These are phyloP conservation scores for Elysia chlorotica DNA, from an alignment of 1,140 invertebrate genomes.

Conservation along the genomic window DNA sequence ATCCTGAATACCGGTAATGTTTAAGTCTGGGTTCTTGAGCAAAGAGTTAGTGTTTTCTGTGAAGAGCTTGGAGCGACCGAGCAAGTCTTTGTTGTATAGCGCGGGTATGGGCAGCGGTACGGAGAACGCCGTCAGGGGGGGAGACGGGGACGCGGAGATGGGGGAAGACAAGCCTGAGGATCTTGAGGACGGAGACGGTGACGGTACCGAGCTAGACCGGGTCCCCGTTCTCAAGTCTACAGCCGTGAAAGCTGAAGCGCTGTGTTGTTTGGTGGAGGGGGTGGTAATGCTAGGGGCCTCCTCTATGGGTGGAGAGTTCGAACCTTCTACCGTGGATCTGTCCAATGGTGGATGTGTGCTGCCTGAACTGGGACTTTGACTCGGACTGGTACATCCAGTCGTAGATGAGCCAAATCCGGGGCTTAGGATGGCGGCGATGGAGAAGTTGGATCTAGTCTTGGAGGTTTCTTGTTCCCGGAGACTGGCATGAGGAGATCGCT, in stretches of 20 bases:
- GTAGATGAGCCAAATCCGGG: slow-evolving; percentile 50
- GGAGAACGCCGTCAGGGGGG: background rate
- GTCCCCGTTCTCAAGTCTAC: slow-evolving; percentile 12
- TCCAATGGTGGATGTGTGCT: background rate
- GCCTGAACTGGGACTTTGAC: no score
- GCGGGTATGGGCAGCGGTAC: background rate
- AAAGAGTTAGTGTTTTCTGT: no score
- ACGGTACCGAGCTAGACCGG: slow-evolving; percentile 1
- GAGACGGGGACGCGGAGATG: no score
- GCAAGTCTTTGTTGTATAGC: background rate
- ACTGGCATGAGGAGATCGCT: no score
- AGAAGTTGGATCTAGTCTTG: slow-evolving; percentile 39
- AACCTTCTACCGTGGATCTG: no score
- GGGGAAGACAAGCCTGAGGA: no score
- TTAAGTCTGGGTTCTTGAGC: background rate
- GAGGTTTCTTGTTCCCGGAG: background rate
- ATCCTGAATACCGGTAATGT: background rate
- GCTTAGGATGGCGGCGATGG: slow-evolving; percentile 44
- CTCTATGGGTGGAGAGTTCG: background rate
- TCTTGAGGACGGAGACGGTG: slow-evolving; percentile 1
- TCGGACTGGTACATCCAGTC: no score
- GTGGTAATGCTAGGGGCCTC: background rate
- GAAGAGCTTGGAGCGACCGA: background rate
- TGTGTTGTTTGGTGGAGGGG: background rate
- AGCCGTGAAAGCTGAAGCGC: slow-evolving; percentile 13